Evolutionary conservation across 2,113 vertebrate genomes (phyloP), one percentile per base, ranked within the genome.

Genomic region (Tringa solitaria): DNA sequence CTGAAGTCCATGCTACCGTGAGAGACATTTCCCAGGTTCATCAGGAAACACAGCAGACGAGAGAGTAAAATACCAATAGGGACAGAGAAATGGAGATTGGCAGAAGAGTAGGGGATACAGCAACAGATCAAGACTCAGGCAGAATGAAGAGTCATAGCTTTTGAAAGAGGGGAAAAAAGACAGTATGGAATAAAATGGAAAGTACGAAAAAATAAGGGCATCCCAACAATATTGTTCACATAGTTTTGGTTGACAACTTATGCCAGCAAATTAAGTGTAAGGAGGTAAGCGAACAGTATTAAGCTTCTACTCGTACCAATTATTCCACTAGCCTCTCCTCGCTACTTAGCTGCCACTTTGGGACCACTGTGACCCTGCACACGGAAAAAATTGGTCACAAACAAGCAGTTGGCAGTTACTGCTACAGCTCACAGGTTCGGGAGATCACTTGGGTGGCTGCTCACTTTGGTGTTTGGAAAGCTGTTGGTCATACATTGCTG

Each of bases 401-500:
- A 35, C 11, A 74, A 27, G 53, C 39, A 39, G 20, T 7, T 46
- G 53, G 46, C 54, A 69, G 54, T 48, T 61, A 39, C 26, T 35
- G 54, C 32, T 1, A 2, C 75, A 75, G 68, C 45, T 75, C 61
- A 16, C 32, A 61, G 51, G 14, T 61, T 54, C 1, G 0, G 53
- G 75, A 60, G 20, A 48, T 23, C 11, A 4, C n/a, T 13, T 46
- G 53, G 15, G 41, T 16, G 45, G 30, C 68, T 91, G n/a, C 7
- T 54, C 19, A 20, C 30, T 24, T 23, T 9, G 30, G 37, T 15
- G 28, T 39, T 24, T 10, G 41, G 41, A 56, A 68, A 63, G 76
- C 53, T 48, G 46, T 23, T 0, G 2, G 53, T 26, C 37, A 45
- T 13, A 51, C 0, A 3, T 24, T 23, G 45, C 39, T 41, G 82